A percentile compares a stretch with the other conserved stretches of the same genome.
phyloP scores from a whole-genome alignment of 2,113 vertebrate genomes.

The Nyctereutes procyonoides region DNA sequence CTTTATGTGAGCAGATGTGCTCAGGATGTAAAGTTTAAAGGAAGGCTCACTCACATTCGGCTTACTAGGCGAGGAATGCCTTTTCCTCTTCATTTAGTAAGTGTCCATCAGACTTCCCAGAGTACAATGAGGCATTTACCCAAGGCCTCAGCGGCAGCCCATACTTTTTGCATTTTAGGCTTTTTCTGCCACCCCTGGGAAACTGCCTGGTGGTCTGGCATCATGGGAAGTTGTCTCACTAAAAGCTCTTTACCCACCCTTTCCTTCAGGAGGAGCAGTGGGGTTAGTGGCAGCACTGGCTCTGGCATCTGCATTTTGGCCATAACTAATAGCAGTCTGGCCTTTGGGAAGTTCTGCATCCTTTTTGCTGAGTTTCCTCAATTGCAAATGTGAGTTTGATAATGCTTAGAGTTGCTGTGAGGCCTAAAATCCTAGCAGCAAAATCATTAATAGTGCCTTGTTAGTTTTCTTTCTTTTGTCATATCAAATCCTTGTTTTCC shows the following conservation, averaged over 20 bases:
- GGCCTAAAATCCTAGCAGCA: slow-evolving; percentile 26
- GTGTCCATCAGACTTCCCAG: slow-evolving; percentile 76
- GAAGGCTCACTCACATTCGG: slow-evolving; percentile 27
- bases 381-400: slow-evolving; percentile 73
- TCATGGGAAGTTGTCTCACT: slow-evolving; percentile 71
- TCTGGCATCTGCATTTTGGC: background rate
- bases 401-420: slow-evolving; percentile 57
- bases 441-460: slow-evolving; percentile 38
- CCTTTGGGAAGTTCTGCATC: background rate
- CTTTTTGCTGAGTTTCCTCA: slow-evolving; percentile 41
- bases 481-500: slow-evolving; percentile 50
- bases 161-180: slow-evolving; percentile 74
- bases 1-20: slow-evolving; percentile 73
- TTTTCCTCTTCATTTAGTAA: slow-evolving; percentile 77
- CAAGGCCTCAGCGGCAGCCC: slow-evolving; percentile 43
- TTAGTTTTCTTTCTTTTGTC: slow-evolving; percentile 61
- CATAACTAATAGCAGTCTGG: background rate
- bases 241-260: slow-evolving; percentile 55
- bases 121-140: slow-evolving; percentile 80
- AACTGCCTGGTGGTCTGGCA: slow-evolving; percentile 76
- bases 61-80: slow-evolving; percentile 56
- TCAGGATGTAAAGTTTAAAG: slow-evolving; percentile 72
- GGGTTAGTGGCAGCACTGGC: background rate
- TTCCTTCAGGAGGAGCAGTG: slow-evolving; percentile 30
- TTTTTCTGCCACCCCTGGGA: slow-evolving; percentile 79